Percentiles rank a stretch among this genome's conserved stretches.
phyloP scores from a whole-genome alignment of 2,113 vertebrate species.

The Seriola aureovittata region DNA sequence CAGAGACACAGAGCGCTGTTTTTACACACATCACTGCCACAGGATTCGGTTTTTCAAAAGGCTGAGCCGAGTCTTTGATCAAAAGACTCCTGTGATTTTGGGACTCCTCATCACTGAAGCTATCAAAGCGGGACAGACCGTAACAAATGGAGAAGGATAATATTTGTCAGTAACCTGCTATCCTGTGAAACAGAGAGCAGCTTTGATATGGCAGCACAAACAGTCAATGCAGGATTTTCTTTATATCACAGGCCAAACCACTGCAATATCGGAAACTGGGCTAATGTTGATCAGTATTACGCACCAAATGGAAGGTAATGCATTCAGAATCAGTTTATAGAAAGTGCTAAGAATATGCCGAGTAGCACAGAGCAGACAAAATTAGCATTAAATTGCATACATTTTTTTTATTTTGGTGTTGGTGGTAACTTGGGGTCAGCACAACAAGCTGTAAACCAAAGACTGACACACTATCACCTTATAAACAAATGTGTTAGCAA shows the following conservation, averaged over 20 bases:
- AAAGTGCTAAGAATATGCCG: constrained; percentile 1
- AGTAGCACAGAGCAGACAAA: not conserved
- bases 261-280: not conserved
- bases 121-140: constrained; percentile 59
- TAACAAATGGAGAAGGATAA: constrained; percentile 61
- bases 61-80: constrained; percentile 64
- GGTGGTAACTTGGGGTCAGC: not conserved
- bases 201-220: constrained; percentile 16
- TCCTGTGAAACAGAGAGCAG: constrained; percentile 51
- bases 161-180: constrained; percentile 52
- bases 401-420: not conserved
- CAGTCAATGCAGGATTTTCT: constrained; percentile 1
- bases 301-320: not conserved
- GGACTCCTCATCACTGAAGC: constrained; percentile 56
- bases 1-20: constrained; percentile 35
- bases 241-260: constrained; percentile 21
- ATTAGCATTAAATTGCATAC: not conserved
- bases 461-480: not conserved
- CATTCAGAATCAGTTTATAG: not conserved
- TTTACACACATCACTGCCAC: constrained; percentile 53
- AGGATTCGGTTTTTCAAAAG: constrained; percentile 59
- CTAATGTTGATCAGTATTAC: not conserved
- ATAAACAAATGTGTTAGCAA: not conserved
- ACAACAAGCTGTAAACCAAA: constrained; percentile 19
- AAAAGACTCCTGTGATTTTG: constrained; percentile 62